A percentile compares a stretch with the other conserved stretches of the same genome.
Evolutionary conservation across 2,797 vertebrate species (phyloP).

Genomic region (Huso huso): DNA sequence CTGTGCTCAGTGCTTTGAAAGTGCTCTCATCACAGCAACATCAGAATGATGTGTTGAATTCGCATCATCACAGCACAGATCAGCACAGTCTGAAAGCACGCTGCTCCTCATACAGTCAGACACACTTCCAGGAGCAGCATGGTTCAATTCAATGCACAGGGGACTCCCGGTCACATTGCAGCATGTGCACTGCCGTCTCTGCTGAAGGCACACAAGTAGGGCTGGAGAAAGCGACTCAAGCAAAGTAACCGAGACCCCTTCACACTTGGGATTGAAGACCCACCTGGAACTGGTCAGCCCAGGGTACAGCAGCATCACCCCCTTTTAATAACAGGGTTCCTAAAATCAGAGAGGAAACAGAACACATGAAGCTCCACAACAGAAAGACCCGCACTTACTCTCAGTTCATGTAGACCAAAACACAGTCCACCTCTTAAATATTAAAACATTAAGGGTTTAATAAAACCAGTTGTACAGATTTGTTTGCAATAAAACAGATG

Average conservation of each 20-base stretch:
- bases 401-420: slow-evolving; percentile 14
- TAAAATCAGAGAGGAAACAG: slow-evolving; percentile 18
- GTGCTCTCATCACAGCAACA: no score
- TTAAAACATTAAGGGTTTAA: slow-evolving; percentile 13
- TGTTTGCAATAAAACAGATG: slow-evolving; percentile 19
- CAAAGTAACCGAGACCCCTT: slow-evolving; percentile 13
- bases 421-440: slow-evolving; percentile 12
- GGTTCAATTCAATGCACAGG: no score
- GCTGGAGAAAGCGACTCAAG: slow-evolving; percentile 10
- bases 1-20: no score
- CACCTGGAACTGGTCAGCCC: slow-evolving; percentile 12
- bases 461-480: slow-evolving; percentile 14
- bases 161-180: no score
- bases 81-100: no score
- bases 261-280: slow-evolving; percentile 14
- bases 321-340: slow-evolving; percentile 7
- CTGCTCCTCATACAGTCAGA: no score
- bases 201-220: slow-evolving; percentile 18
- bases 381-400: slow-evolving; percentile 20
- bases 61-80: no score
- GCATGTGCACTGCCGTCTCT: slow-evolving; percentile 1
- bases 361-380: slow-evolving; percentile 8
- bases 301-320: slow-evolving; percentile 15
- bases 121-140: no score
- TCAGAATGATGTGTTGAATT: no score